phyloP scores from a whole-genome alignment of 1,140 invertebrate species.

The Brachionus calyciflorus region DNA sequence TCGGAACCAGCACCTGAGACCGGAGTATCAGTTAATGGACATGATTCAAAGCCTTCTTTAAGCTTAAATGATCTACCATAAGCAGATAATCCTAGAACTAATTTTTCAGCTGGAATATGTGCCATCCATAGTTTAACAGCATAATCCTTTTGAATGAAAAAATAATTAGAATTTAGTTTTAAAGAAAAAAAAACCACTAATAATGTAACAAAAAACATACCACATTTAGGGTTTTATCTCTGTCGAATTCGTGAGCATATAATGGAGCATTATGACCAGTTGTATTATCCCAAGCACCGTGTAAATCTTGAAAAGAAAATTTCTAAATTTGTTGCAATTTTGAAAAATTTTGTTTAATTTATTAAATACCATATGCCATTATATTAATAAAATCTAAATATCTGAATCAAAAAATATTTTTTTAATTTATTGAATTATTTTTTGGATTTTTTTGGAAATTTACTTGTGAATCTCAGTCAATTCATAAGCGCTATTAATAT shows the following conservation, averaged over 20 bases:
- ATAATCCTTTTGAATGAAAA: constrained; percentile 50
- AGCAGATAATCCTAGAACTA: constrained; percentile 79
- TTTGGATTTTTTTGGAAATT: constrained; percentile 62
- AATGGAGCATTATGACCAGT: constrained; percentile 46
- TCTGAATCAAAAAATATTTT: constrained; percentile 56
- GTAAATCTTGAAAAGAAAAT: constrained; percentile 52
- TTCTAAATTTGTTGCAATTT: not conserved
- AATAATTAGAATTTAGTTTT: too few species aligned
- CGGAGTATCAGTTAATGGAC: constrained; percentile 65
- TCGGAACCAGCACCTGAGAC: constrained; percentile 77
- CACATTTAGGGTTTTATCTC: constrained; percentile 47
- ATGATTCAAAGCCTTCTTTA: constrained; percentile 58
- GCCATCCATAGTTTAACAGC: constrained; percentile 67
- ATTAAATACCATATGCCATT: constrained; percentile 73
- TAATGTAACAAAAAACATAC: not conserved
- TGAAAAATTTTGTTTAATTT: too few species aligned
- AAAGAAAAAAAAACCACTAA: not conserved
- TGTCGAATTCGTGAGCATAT: constrained; percentile 49
- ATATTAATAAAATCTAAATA: constrained; percentile 92
- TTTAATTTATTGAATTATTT: constrained; percentile 65
- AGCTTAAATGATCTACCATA: constrained; percentile 82
- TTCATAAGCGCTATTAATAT: constrained; percentile 68
- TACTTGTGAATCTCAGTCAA: constrained; percentile 74
- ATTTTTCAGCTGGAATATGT: constrained; percentile 74
- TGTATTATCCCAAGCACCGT: constrained; percentile 43